Conservation (phyloP, 2,113 vertebrate genomes). For the Semicossyphus pulcher region DNA sequence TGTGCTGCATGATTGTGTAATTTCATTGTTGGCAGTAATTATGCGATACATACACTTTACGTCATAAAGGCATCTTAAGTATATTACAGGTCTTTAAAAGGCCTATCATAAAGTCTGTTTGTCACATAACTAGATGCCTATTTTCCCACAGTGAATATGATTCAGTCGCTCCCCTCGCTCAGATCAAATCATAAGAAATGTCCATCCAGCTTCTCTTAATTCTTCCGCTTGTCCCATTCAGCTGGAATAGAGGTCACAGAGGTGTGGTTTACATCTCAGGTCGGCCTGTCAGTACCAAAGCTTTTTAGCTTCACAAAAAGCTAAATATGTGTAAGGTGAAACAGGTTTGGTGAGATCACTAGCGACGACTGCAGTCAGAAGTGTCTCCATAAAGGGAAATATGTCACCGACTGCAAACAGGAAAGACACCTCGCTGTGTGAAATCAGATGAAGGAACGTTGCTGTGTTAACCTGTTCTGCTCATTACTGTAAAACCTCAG, state of each 20-base stretch:
- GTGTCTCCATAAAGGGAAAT: slow-evolving; percentile 8
- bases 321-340: slow-evolving; percentile 20
- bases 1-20: neutral
- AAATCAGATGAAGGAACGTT: neutral
- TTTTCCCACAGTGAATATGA: neutral
- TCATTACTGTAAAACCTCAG: too few species aligned
- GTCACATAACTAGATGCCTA: neutral
- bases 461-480: neutral
- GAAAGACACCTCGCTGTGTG: neutral
- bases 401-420: neutral
- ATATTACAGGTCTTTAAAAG: neutral
- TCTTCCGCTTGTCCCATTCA: neutral
- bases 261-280: slow-evolving; percentile 10
- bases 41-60: neutral
- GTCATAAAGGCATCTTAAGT: neutral
- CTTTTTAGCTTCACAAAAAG: neutral
- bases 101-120: neutral
- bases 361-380: neutral
- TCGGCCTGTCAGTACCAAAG: neutral
- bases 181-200: neutral
- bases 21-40: neutral
- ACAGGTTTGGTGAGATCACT: slow-evolving; percentile 25
- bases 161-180: neutral
- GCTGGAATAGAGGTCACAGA: slow-evolving; percentile 1
- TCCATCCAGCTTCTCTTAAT: neutral